Conservation (phyloP, 2,113 vertebrate genomes). For the Ciconia boyciana region DNA sequence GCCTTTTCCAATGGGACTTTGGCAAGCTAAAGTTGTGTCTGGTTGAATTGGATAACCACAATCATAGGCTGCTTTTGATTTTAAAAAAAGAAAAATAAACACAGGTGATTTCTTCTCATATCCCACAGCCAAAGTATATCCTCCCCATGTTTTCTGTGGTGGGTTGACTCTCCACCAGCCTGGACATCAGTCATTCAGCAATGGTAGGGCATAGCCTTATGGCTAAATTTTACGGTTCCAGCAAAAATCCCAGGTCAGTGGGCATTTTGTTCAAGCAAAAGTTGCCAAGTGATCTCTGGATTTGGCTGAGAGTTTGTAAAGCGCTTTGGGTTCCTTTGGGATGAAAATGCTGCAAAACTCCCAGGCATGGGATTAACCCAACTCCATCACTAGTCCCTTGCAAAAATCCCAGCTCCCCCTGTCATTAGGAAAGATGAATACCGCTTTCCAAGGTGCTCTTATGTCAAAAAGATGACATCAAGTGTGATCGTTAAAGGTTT, state of each 20-base stretch:
- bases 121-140: neutral
- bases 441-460: neutral
- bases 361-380: neutral
- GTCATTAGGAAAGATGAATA: neutral
- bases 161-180: neutral
- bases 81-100: neutral
- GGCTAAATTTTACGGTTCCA: neutral
- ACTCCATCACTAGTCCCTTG: neutral
- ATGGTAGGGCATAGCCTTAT: neutral
- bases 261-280: neutral
- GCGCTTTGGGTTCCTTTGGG: conserved; percentile 15
- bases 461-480: rapidly evolving
- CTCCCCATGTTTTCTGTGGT: neutral
- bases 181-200: neutral
- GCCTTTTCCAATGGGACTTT: neutral
- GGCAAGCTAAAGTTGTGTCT: neutral
- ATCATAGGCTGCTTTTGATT: neutral
- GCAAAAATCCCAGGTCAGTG: neutral
- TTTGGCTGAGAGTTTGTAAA: neutral
- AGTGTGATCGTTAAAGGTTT: neutral
- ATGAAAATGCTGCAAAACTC: neutral
- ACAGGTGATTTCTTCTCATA: neutral
- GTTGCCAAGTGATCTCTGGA: neutral
- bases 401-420: neutral
- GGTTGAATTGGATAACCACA: neutral